phyloP scores from a whole-genome alignment of 1,140 invertebrate genomes.

The Zelostemma sp. region DNA sequence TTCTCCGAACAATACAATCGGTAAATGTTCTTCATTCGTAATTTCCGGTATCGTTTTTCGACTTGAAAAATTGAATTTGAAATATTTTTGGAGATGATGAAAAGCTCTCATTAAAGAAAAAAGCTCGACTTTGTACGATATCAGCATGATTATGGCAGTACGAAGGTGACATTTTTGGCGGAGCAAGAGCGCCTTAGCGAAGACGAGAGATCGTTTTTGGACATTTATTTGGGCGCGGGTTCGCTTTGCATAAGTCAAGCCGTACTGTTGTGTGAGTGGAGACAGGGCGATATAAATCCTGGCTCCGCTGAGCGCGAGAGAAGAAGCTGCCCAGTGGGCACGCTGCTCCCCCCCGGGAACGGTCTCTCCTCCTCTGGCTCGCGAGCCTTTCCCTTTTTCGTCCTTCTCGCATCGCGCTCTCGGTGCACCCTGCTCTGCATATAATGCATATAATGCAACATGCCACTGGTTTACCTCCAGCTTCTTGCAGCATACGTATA shows the following conservation, averaged over 20 bases:
- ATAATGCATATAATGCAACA: constrained; percentile 70
- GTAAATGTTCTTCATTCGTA: too few species aligned
- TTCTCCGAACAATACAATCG: too few species aligned
- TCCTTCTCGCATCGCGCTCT: too few species aligned
- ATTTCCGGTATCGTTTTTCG: too few species aligned
- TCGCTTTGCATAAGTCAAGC: constrained; percentile 69
- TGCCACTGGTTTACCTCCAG: constrained; percentile 55
- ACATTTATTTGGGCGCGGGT: constrained; percentile 67
- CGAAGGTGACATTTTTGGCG: too few species aligned
- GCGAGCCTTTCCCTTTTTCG: constrained; percentile 32
- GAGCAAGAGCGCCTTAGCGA: too few species aligned
- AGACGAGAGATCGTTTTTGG: constrained; percentile 65
- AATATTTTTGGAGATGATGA: too few species aligned
- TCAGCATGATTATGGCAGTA: too few species aligned
- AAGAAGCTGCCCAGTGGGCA: constrained; percentile 61
- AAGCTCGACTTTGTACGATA: too few species aligned
- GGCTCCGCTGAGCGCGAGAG: constrained; percentile 36
- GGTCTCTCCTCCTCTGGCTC: constrained; percentile 41
- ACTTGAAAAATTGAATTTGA: too few species aligned
- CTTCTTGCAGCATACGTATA: constrained; percentile 48
- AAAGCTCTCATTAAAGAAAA: too few species aligned
- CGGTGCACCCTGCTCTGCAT: constrained; percentile 68
- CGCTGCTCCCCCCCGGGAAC: constrained; percentile 39
- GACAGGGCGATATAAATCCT: constrained; percentile 68
- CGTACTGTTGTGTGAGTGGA: constrained; percentile 60